These are phyloP conservation scores for Coenonympha glycerion DNA, from an alignment of 2,888 invertebrate genomes.

Conservation along the genomic window DNA sequence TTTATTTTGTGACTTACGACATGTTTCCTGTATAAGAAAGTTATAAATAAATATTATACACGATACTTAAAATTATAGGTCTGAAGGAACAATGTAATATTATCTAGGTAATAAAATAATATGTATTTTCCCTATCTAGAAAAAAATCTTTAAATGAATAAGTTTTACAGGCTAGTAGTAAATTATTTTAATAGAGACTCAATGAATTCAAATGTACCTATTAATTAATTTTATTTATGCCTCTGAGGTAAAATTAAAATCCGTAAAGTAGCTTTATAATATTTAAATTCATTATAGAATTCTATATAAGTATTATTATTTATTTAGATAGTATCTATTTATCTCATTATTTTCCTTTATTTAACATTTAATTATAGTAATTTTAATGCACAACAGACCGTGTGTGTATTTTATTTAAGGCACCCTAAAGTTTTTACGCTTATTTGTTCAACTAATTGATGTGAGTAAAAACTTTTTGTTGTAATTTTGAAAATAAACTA, in stretches of 20 bases:
- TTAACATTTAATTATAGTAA: conserved; percentile 23
- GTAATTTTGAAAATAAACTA: conserved; percentile 34
- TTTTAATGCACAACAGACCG: conserved; percentile 28
- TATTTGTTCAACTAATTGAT: conserved; percentile 22
- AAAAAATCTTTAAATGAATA: no score
- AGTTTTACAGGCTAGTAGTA: no score
- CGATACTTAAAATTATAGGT: no score
- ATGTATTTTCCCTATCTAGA: not conserved
- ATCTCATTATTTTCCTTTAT: no score
- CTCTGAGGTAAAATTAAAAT: not conserved
- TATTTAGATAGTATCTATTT: no score
- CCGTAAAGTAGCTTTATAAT: not conserved
- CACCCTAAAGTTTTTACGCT: conserved; percentile 26
- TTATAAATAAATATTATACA: no score
- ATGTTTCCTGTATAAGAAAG: not conserved
- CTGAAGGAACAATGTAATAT: no score
- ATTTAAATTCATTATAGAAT: not conserved
- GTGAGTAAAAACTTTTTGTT: conserved; percentile 25
- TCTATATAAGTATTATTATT: not conserved
- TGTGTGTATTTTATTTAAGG: conserved; percentile 19
- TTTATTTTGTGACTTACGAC: not conserved
- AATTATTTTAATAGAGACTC: no score
- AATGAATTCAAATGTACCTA: no score
- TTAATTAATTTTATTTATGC: no score
- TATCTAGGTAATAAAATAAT: not conserved